These are phyloP conservation scores for Ictidomys tridecemlineatus DNA, from an alignment of 2,113 vertebrate genomes.

Conservation along the genomic window DNA sequence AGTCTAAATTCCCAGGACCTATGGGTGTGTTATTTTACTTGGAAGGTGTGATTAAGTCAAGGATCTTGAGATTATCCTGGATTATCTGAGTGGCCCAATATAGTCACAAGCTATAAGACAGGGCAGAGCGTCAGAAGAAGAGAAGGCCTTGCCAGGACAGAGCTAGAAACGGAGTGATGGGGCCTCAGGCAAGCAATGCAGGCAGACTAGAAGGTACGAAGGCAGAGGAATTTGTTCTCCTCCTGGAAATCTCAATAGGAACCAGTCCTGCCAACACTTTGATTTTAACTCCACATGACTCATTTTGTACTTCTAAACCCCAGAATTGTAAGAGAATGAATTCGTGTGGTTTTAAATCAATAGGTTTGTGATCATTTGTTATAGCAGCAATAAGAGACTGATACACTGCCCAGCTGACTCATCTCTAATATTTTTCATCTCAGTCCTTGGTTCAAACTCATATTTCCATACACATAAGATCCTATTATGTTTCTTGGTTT, in stretches of 20 bases:
- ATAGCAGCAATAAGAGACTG: not conserved
- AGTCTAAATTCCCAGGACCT: not conserved
- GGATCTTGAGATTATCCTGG: not conserved
- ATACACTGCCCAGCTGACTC: not conserved
- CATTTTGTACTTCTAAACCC: not conserved
- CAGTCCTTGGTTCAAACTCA: not conserved
- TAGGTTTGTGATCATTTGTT: not conserved
- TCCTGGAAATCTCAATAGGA: not conserved
- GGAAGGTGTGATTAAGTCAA: not conserved
- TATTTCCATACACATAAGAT: not conserved
- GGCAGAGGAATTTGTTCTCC: not conserved
- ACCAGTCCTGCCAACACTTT: not conserved
- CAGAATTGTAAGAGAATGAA: not conserved
- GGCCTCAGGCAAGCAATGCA: not conserved
- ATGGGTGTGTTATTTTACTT: not conserved
- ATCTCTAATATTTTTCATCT: not conserved
- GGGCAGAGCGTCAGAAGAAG: not conserved
- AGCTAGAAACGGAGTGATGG: not conserved
- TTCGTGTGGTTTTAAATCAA: not conserved
- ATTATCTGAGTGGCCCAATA: not conserved
- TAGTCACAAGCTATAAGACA: not conserved
- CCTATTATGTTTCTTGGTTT: not conserved
- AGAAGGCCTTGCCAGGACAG: not conserved
- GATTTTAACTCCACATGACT: not conserved
- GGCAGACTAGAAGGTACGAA: not conserved